A percentile compares a stretch with the other conserved stretches of the same genome.
These are phyloP conservation scores for Melanotaenia pygmaea DNA, from an alignment of 2,797 vertebrate genomes.

Conservation along the genomic window DNA sequence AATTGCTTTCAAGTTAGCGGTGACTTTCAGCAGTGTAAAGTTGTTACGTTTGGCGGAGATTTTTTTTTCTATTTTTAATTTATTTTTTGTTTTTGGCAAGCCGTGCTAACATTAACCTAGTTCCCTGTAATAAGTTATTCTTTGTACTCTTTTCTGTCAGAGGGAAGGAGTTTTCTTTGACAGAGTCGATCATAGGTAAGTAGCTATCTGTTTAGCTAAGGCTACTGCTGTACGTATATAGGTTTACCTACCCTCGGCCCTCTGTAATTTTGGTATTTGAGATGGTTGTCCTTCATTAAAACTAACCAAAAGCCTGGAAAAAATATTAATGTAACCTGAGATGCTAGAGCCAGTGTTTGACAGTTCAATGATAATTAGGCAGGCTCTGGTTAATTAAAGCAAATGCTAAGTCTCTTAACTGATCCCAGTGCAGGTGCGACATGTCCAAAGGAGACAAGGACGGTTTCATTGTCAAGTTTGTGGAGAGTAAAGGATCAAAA, in stretches of 20 bases:
- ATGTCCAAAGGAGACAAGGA: constrained; percentile 86
- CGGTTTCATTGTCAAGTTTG: constrained; percentile 92
- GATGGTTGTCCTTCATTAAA: neutral
- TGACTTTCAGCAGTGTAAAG: neutral
- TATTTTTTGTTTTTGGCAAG: neutral
- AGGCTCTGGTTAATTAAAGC: neutral
- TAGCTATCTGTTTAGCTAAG: neutral
- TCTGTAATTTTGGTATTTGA: neutral
- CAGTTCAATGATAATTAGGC: neutral
- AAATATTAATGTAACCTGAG: neutral
- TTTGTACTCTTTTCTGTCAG: neutral
- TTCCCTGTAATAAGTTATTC: neutral
- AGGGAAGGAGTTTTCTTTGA: neutral
- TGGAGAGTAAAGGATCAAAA: constrained; percentile 82
- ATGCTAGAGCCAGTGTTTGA: neutral
- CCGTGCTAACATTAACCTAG: neutral
- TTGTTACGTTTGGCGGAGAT: neutral
- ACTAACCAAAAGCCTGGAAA: neutral
- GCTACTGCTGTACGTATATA: neutral
- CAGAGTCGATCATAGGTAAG: constrained; percentile 27
- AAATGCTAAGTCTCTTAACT: neutral
- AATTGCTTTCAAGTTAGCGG: neutral
- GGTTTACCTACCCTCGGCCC: neutral
- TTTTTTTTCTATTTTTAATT: neutral
- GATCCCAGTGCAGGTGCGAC: neutral